Base-by-base conservation (phyloP, 2,113 vertebrate genomes). In the Caracal caracal region DNA sequence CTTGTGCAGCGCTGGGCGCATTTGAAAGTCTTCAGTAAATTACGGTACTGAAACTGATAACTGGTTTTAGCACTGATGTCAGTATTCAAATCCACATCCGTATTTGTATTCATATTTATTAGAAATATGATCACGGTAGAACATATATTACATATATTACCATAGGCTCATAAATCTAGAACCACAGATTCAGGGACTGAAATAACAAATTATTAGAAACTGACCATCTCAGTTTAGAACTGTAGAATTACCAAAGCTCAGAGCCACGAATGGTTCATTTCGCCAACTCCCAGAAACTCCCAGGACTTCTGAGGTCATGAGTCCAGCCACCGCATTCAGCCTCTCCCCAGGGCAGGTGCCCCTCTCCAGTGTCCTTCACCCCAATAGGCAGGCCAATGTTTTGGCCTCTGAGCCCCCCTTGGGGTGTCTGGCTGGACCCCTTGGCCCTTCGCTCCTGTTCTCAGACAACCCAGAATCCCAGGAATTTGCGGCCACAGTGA, bases 391-490 rank as follows among this genome's bases (percentile, higher is more conserved):
- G 49, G 71, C 53, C 85, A 83, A 51, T 22, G 56, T 59, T 20
- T 59, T 59, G 20, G 56, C 71, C 53, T 82, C 73, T 19, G 19
- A 94, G 82, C 68, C 70, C 56, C 59, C 93, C 49, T 87, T 66
- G 37, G 86, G 59, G 80, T 70, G 43, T 35, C 95, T 91, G 61
- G 47, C 37, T 78, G 43, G 73, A 85, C 51, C 63, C 93, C 24
- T 63, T 59, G 66, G 87, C 83, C 92, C 61, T 37, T 75, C 61
- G 17, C 35, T 94, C 93, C 75, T 95, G 33, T 96, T 95, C 87
- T 91, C 95, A 96, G 96, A 98, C 96, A 97, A 96, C 37, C 76
- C 84, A 98, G 96, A 97, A 97, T 98, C 95, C 95, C 87, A 97
- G 84, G 97, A 98, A 98, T 98, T 97, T 96, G 79, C 2, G 40